Evolutionary conservation across 2,113 vertebrate genomes (phyloP), one percentile per base, ranked within the genome.

Genomic region (Phaetusa simplex): DNA sequence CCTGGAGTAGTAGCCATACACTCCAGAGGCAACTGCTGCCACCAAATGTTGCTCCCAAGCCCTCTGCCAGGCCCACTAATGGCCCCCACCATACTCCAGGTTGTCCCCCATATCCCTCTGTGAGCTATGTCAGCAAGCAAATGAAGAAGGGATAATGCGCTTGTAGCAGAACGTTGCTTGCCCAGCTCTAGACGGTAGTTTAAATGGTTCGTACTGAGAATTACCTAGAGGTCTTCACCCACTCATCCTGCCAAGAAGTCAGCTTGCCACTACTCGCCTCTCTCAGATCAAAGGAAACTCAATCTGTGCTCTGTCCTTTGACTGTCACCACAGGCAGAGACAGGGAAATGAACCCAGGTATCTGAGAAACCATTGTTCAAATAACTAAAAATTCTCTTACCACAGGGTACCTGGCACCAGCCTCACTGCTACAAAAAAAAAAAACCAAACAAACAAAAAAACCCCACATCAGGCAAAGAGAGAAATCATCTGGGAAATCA

Each of bases 91-190:
- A 53, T 1, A 32, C 5, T 66, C 23, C 47, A 67, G 16, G 8
- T 27, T 59, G 8, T 40, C 12, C 13, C 27, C 21, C 8, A 27
- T 8, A 36, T 5, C 16, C 11, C 29, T 64, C 19, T 34, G 14
- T 5, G 12, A 82, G 55, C 58, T 24, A 70, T 2, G 3, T 11
- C 17, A 91, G 81, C 34, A 82, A 80, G 38, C 20, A 62, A 64
- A 23, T 9, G 34, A n/a, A 76, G 19, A 59, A 56, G 22, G 11
- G 16, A 76, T 1, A 0, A 1, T 9, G 12, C 26, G 42, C 19
- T 76, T 85, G 74, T n/a, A 53, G 42, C 5, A 62, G 30, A 73
- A 61, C 0, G 0, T 29, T 21, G 45, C 40, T 53, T 80, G 62
- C 26, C 36, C 55, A 62, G 16, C 13, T 80, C 42, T 40, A 81